Base-by-base conservation (phyloP, 2,888 invertebrate genomes). In the Flexamia atlantica region DNA sequence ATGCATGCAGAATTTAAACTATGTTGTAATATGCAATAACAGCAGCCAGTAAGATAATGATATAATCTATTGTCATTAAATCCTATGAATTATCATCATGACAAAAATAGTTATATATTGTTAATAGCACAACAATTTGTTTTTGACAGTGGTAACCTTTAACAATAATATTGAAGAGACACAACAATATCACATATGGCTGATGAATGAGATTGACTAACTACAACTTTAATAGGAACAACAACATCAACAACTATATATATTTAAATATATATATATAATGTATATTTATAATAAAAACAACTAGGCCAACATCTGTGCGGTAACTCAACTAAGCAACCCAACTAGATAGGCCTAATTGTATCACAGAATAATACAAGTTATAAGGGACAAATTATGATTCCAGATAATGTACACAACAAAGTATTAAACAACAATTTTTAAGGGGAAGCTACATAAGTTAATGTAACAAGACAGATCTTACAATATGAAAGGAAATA, bases 131-230 rank as follows among this genome's bases (percentile, higher is more conserved):
- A 82, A 82, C 82, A 82, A 82, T 28, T 60, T 70, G 25, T 82
- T 82, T 80, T 70, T 50, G 70, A 82, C 82, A 82, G 68, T 82
- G 82, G 82, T 82, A 82, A 82, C 82, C 50, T 82, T 82, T 68
- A 82, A 82, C 76, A 76, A 76, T 76, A 50, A 76, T 76, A 76
- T 76, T 76, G 82, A 82, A 68, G 82, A 70, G 70, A 68, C 68
- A 82, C 81, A 81, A 81, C 82, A 82, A 82, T 82, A 82, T 82
- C 82, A 82, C 82, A 82, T 82, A 70, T 82, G 68, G 70, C 82
- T 32, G 70, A 82, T 70, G 82, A 82, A 82, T 70, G 82, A 82
- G 82, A 82, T 82, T 68, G 70, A 82, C 82, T 82, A 82, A 46
- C 82, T 82, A 82, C 82, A 20, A 70, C 70, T 70, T 82, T 70